Conservation (phyloP, 2,113 vertebrate species). For the Nicator chloris region DNA sequence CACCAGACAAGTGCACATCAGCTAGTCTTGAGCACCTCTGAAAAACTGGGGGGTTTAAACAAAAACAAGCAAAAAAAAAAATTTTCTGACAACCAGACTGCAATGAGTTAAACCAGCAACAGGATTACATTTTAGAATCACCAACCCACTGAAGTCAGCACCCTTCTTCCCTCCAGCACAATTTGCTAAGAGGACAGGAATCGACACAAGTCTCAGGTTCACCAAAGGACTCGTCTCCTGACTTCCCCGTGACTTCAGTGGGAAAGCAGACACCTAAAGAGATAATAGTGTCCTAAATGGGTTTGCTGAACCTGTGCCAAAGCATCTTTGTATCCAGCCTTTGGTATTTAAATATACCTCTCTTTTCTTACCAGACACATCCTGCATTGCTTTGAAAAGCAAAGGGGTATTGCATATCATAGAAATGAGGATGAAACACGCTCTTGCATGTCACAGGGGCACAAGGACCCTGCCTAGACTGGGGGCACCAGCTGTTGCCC, state of each 20-base stretch:
- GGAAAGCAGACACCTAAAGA: constrained; percentile 46
- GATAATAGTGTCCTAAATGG: constrained; percentile 50
- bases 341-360: not conserved
- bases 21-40: not conserved
- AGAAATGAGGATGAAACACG: not conserved
- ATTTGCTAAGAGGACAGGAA: constrained; percentile 49
- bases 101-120: not conserved
- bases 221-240: constrained; percentile 45
- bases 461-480: not conserved
- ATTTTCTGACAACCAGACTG: not conserved
- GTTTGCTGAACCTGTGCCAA: constrained; percentile 36
- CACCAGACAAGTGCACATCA: not conserved
- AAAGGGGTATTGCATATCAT: not conserved
- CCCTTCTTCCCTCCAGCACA: constrained; percentile 39
- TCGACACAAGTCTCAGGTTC: constrained; percentile 38
- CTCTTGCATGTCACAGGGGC: not conserved
- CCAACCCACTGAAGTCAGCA: constrained; percentile 37
- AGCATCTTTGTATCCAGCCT: constrained; percentile 29
- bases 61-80: not conserved
- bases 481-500: not conserved
- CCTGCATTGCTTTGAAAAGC: not conserved
- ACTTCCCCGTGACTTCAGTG: constrained; percentile 57
- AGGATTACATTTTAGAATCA: not conserved
- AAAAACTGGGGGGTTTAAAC: not conserved
- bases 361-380: not conserved